Conservation (phyloP, 2,888 invertebrate species). For the Torymus aiolomorphi region DNA sequence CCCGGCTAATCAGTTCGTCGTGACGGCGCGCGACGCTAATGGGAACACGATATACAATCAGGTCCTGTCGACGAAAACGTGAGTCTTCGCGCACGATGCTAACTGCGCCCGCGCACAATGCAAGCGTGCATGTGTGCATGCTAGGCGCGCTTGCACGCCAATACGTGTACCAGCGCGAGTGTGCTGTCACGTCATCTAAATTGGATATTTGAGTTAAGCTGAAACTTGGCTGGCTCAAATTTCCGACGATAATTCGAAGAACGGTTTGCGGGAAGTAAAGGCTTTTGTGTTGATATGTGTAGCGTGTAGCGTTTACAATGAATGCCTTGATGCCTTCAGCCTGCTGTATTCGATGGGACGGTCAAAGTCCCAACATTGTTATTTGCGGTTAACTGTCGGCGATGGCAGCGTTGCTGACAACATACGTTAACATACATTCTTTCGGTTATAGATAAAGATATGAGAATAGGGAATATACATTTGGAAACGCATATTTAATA, state of each 20-base stretch:
- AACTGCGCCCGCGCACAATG: not conserved
- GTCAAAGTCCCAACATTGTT: too few species aligned
- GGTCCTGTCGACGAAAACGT: conserved; percentile 81
- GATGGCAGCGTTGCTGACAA: too few species aligned
- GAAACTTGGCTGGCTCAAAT: not conserved
- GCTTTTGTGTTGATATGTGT: too few species aligned
- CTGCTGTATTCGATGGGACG: too few species aligned
- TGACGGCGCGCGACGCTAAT: conserved; percentile 85
- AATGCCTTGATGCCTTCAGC: too few species aligned
- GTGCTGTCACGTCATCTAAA: not conserved
- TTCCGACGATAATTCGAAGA: too few species aligned
- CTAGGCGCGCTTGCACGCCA: conserved; percentile 3
- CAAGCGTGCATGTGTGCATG: not conserved
- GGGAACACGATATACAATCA: conserved; percentile 86
- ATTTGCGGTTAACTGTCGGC: too few species aligned
- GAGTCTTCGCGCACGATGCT: conserved; percentile 42
- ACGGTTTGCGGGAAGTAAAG: too few species aligned
- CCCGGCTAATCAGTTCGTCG: conserved; percentile 92
- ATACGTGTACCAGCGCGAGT: conserved; percentile 54
- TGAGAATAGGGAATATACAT: too few species aligned
- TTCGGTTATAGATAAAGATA: too few species aligned
- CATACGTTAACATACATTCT: too few species aligned
- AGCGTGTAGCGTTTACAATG: conserved; percentile 24
- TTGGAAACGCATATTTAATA: too few species aligned
- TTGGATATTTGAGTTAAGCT: conserved; percentile 17